phyloP scores from a whole-genome alignment of 1,140 invertebrate species.

The Rhopalosiphum padi region DNA sequence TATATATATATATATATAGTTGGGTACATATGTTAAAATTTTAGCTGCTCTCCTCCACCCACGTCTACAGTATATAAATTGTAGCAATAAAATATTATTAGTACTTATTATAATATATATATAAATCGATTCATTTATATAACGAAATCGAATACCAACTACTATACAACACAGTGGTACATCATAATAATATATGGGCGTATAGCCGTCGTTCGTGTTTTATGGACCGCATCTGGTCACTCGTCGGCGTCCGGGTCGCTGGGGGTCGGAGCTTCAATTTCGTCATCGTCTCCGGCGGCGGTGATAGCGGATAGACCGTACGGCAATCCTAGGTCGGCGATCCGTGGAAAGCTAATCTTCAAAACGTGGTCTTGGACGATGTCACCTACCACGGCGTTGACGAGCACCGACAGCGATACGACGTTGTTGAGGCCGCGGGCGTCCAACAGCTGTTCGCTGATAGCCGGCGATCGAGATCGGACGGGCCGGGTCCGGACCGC shows the following conservation, averaged over 20 bases:
- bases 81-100: too few species aligned
- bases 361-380: slow-evolving; percentile 39
- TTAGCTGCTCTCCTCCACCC: neutral
- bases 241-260: neutral
- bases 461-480: slow-evolving; percentile 23
- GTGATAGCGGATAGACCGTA: neutral
- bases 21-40: neutral
- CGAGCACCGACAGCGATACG: slow-evolving; percentile 23
- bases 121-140: too few species aligned
- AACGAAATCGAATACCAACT: too few species aligned
- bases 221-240: neutral
- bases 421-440: slow-evolving; percentile 42
- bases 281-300: neutral
- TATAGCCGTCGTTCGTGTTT: too few species aligned
- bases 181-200: too few species aligned
- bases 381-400: slow-evolving; percentile 42
- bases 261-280: neutral
- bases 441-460: slow-evolving; percentile 48
- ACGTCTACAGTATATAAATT: too few species aligned
- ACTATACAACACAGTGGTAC: too few species aligned
- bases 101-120: too few species aligned
- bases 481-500: slow-evolving; percentile 44
- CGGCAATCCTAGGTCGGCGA: slow-evolving; percentile 1
- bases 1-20: too few species aligned
- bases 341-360: slow-evolving; percentile 51